These are phyloP conservation scores for Apodemus sylvaticus DNA, from an alignment of 2,113 vertebrate genomes.

Conservation along the genomic window DNA sequence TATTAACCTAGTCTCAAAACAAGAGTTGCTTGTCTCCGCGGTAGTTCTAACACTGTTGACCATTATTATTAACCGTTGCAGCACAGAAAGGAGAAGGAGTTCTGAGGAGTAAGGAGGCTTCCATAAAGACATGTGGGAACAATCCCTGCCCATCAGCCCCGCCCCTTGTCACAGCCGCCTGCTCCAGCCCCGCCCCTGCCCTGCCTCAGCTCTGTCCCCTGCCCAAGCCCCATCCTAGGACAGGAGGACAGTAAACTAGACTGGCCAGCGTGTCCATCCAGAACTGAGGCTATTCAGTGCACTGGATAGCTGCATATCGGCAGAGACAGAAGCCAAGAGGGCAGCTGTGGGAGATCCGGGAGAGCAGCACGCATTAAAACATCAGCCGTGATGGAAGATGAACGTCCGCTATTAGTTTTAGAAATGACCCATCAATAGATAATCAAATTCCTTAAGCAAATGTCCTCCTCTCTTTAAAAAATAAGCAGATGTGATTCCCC, in stretches of 20 bases:
- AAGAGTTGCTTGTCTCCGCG: not conserved
- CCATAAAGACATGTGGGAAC: not conserved
- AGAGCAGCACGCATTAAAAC: not conserved
- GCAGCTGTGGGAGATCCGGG: not conserved
- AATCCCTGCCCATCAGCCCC: no score
- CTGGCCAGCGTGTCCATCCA: not conserved
- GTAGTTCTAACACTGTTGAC: not conserved
- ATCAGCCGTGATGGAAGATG: not conserved
- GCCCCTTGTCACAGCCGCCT: not conserved
- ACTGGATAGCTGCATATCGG: not conserved
- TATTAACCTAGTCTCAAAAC: not conserved
- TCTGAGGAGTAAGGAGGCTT: not conserved
- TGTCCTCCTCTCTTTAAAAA: conserved; percentile 46
- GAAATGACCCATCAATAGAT: conserved; percentile 44
- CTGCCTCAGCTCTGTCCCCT: not conserved
- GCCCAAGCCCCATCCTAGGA: not conserved
- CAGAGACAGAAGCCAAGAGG: not conserved
- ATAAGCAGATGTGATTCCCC: not conserved
- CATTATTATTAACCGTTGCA: not conserved
- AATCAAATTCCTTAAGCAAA: conserved; percentile 58
- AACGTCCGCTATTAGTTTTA: not conserved
- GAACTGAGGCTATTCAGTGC: not conserved
- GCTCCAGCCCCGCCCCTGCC: not conserved
- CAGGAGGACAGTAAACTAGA: not conserved
- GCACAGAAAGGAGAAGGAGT: not conserved